Base-by-base conservation (phyloP, 2,888 invertebrate species). In the Adelphocoris suturalis region DNA sequence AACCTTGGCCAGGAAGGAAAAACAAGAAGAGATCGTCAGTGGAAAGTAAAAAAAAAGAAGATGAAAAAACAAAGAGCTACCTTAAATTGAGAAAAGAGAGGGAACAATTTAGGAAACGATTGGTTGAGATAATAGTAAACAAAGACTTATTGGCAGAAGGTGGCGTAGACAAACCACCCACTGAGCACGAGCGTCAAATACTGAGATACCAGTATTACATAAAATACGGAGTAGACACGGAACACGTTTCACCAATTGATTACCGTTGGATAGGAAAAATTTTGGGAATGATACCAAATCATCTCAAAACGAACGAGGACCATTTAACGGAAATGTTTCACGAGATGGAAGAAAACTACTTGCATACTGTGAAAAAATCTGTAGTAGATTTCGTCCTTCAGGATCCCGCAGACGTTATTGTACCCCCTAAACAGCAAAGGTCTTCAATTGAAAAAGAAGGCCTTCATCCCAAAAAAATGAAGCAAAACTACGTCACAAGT, bases 361-460 rank as follows among this genome's bases (percentile, higher is more conserved):
- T 97, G 93, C 95, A 97, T 93, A 96, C 97, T 91, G 97, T 98
- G 93, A 98, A 98, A 93, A 98, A 98, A 93, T 97, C 98, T 0
- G 97, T 97, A 86, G 97, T 99, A 0, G 98, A 98, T 94, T 99
- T 98, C 93, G 97, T 98, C 0, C 94, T 99, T 5, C 96, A 96
- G 92, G 97, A 98, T 93, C 96, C 97, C 0, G 94, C 94, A 76
- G 93, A 93, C 68, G 57, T 89, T 13, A 86, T 76, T 2, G 75
- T 87, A 12, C 87, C 84, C 0, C 85, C 81, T n/a, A 89, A 81
- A 81, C 89, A 89, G 89, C 81, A 89, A 61, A 47, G 89, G 7
- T 57, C 81, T 1, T 84, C 81, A 13, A 84, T 89, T 19, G 82
- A 82, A 19, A 84, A 89, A 47, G 81, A 81, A 27, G 82, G 82